Evolutionary conservation across 2,797 vertebrate genomes (phyloP).

Genomic region (Onychomys torridus): DNA sequence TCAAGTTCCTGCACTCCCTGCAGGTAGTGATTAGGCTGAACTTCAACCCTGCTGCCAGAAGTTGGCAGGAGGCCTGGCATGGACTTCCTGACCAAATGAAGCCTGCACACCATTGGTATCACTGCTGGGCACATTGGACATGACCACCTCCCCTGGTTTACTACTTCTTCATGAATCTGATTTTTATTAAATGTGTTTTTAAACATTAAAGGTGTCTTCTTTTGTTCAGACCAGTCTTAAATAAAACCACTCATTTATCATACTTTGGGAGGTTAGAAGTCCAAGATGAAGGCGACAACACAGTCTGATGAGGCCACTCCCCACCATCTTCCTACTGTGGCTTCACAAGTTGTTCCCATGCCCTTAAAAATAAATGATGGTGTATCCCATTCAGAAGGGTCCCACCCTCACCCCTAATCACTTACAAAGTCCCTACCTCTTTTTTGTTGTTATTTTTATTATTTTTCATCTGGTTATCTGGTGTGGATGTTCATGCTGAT

Average conservation of each 20-base stretch:
- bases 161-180: not conserved
- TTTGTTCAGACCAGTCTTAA: not conserved
- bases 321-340: not conserved
- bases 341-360: not conserved
- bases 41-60: not conserved
- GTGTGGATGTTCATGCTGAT: too few species aligned
- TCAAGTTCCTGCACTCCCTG: not conserved
- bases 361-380: not conserved
- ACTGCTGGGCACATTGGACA: not conserved
- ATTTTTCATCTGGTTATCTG: too few species aligned
- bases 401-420: not conserved
- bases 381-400: not conserved
- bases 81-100: not conserved
- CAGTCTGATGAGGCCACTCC: not conserved
- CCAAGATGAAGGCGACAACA: not conserved
- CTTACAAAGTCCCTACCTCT: not conserved
- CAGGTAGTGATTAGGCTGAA: not conserved
- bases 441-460: not conserved
- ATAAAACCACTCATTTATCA: not conserved
- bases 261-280: not conserved
- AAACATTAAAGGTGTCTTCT: not conserved
- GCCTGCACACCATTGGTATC: not conserved
- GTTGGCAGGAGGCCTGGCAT: not conserved
- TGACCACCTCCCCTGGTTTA: not conserved
- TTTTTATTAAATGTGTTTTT: conserved; percentile 60